phyloP scores from a whole-genome alignment of 2,113 vertebrate genomes.

The Cyprinus carpio region DNA sequence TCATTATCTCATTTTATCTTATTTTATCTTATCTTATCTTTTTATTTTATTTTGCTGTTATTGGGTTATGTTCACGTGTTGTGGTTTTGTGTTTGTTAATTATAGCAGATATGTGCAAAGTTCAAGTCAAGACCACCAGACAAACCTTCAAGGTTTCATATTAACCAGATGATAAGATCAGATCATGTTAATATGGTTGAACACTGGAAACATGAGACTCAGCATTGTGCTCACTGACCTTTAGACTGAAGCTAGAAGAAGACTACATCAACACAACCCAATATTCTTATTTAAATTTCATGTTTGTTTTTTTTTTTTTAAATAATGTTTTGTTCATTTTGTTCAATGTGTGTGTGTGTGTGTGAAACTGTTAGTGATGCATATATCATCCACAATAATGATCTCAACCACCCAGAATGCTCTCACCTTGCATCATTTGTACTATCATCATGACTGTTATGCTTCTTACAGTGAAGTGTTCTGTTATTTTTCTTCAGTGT shows the following conservation, averaged over 20 bases:
- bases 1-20: no score
- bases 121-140: constrained; percentile 12
- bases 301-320: neutral
- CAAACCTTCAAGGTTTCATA: neutral
- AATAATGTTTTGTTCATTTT: no score
- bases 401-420: neutral
- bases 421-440: neutral
- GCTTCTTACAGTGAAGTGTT: neutral
- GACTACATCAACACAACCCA: neutral
- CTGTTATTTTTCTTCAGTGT: neutral
- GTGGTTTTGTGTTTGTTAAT: neutral
- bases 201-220: constrained; percentile 3
- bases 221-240: constrained; percentile 3
- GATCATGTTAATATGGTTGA: neutral
- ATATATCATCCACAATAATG: no score
- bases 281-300: neutral
- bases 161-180: constrained; percentile 5
- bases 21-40: no score
- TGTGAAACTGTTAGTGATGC: no score
- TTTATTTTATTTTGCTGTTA: neutral
- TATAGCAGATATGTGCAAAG: neutral
- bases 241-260: neutral
- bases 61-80: neutral
- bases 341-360: no score
- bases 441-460: neutral